Percentiles rank a stretch among this genome's conserved stretches.
These are phyloP conservation scores for Scaeva pyrastri DNA, from an alignment of 2,888 invertebrate genomes.

Conservation along the genomic window DNA sequence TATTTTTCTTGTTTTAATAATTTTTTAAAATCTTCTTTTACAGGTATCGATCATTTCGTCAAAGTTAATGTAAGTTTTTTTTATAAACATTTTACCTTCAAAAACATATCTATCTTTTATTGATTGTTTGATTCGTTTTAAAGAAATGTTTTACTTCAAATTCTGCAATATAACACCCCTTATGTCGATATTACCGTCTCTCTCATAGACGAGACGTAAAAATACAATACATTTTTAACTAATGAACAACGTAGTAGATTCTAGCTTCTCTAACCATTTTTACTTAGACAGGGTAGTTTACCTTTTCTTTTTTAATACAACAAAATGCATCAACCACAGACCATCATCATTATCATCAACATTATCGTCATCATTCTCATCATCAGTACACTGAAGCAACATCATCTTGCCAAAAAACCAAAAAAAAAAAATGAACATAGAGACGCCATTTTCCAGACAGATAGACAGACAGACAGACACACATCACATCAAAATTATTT, in stretches of 20 bases:
- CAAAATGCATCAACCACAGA: slow-evolving; percentile 63
- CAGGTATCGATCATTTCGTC: too few species aligned
- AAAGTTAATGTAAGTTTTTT: too few species aligned
- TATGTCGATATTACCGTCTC: too few species aligned
- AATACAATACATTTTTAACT: slow-evolving; percentile 67
- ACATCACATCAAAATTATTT: slow-evolving; percentile 70
- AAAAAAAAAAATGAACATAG: too few species aligned
- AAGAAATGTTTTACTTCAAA: not conserved
- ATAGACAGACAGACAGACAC: slow-evolving; percentile 33
- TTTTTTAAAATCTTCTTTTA: too few species aligned
- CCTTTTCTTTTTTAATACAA: slow-evolving; percentile 20
- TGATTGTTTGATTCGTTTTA: too few species aligned
- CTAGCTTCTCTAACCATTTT: slow-evolving; percentile 10
- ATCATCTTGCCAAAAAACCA: slow-evolving; percentile 3
- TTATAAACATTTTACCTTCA: too few species aligned
- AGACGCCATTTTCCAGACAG: slow-evolving; percentile 25
- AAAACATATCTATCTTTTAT: too few species aligned
- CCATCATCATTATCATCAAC: slow-evolving; percentile 68
- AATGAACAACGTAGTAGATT: slow-evolving; percentile 64
- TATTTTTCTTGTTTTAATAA: too few species aligned
- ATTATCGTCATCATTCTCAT: not conserved
- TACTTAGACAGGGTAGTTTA: slow-evolving; percentile 23
- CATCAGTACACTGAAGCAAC: not conserved
- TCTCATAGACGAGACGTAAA: slow-evolving; percentile 56
- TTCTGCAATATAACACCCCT: not conserved